These are phyloP conservation scores for Anguilla rostrata DNA, from an alignment of 2,113 vertebrate genomes.

Conservation along the genomic window DNA sequence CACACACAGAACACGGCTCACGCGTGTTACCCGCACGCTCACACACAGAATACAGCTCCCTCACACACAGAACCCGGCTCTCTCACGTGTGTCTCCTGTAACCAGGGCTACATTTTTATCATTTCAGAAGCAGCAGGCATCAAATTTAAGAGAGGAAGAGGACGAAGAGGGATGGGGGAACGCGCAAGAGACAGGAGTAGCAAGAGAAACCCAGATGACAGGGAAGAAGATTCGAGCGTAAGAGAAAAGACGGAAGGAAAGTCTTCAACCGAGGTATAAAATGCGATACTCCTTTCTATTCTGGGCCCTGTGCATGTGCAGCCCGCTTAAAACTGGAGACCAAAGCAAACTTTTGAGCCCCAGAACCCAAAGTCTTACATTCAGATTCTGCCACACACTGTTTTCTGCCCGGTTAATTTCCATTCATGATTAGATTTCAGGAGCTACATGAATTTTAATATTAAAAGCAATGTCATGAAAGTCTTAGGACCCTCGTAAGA, in stretches of 20 bases:
- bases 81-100: too few relatives aligned
- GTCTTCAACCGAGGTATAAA: too few relatives aligned
- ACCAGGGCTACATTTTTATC: conserved; percentile 58
- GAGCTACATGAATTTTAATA: conserved; percentile 39
- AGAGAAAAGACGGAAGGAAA: background rate
- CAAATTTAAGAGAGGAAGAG: conserved; percentile 30
- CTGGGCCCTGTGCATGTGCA: too few relatives aligned
- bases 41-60: too few relatives aligned
- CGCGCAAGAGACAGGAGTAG: conserved; percentile 32
- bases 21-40: too few relatives aligned
- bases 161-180: conserved; percentile 34
- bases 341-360: too few relatives aligned
- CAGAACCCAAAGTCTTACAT: background rate
- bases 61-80: too few relatives aligned
- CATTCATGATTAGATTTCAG: conserved; percentile 36
- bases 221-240: background rate
- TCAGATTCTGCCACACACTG: conserved; percentile 4
- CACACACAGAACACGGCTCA: too few relatives aligned
- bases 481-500: conserved; percentile 38
- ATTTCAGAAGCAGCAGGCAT: conserved; percentile 37
- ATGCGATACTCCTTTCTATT: background rate
- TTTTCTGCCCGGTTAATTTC: conserved; percentile 10
- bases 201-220: conserved; percentile 36
- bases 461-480: conserved; percentile 45
- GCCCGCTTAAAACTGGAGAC: too few relatives aligned